Evolutionary conservation across 2,113 vertebrate genomes (phyloP).

Genomic region (Erythrolamprus reginae): DNA sequence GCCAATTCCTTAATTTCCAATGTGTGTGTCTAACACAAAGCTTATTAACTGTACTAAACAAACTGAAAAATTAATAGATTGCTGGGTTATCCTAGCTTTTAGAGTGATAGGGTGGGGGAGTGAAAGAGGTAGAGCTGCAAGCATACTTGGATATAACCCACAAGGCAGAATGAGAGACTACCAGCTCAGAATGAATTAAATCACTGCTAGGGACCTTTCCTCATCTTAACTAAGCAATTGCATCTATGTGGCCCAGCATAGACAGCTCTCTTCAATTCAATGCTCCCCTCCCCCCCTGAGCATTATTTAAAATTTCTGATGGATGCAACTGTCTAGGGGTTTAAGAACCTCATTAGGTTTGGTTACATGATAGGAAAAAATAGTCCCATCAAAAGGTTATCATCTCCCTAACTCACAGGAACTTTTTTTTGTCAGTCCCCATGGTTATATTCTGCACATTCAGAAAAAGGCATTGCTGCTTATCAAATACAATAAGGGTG

Average conservation of each 20-base stretch:
- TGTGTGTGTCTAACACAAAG: too few species aligned
- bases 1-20: too few species aligned
- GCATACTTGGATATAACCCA: too few species aligned
- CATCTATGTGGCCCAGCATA: neutral
- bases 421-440: neutral
- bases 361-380: neutral
- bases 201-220: too few species aligned
- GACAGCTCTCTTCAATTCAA: neutral
- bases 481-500: neutral
- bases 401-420: neutral
- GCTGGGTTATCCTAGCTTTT: too few species aligned
- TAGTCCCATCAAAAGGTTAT: neutral
- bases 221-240: neutral
- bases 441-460: neutral
- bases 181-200: too few species aligned
- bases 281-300: rapidly evolving
- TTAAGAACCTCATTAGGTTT: neutral
- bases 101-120: too few species aligned
- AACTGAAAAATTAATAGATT: too few species aligned
- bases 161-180: too few species aligned
- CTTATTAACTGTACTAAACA: too few species aligned
- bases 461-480: neutral
- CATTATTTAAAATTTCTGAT: neutral
- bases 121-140: too few species aligned
- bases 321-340: neutral